Evolutionary conservation across 2,888 invertebrate species (phyloP).

Genomic region (Cyclophora albipunctata): DNA sequence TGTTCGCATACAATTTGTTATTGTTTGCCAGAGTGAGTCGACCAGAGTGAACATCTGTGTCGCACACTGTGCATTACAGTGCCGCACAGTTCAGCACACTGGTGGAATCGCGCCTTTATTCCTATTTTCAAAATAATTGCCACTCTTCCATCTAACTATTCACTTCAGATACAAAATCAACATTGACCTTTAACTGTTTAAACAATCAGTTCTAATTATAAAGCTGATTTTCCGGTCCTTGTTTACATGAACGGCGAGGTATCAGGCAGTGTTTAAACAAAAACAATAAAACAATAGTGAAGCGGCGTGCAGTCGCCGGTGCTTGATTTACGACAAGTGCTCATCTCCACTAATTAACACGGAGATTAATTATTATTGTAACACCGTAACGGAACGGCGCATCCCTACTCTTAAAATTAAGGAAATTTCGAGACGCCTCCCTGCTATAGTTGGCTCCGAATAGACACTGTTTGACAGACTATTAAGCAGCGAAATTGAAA

Average conservation of each 20-base stretch:
- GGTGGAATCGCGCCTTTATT: too few species aligned
- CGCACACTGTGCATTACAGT: too few species aligned
- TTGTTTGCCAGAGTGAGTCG: too few species aligned
- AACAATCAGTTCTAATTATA: conserved; percentile 6
- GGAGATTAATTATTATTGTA: conserved; percentile 65
- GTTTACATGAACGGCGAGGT: conserved; percentile 8
- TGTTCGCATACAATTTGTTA: too few species aligned
- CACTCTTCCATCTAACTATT: too few species aligned
- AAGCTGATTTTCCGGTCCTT: conserved; percentile 1
- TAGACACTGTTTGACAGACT: conserved; percentile 21
- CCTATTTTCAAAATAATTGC: too few species aligned
- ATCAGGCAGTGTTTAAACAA: conserved; percentile 18
- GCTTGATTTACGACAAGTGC: conserved; percentile 46
- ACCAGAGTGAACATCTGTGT: too few species aligned
- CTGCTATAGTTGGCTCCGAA: conserved; percentile 14
- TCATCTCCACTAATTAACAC: conserved; percentile 55
- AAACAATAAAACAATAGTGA: conserved; percentile 29
- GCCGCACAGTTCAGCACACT: too few species aligned
- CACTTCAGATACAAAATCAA: neutral
- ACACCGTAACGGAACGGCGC: conserved; percentile 31
- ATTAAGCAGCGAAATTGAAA: conserved; percentile 20
- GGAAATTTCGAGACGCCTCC: conserved; percentile 29
- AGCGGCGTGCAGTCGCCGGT: conserved; percentile 19
- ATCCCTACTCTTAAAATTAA: conserved; percentile 26
- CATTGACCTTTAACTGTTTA: conserved; percentile 6